Conservation (phyloP, 2,113 vertebrate species). For the Alexandromys fortis region DNA sequence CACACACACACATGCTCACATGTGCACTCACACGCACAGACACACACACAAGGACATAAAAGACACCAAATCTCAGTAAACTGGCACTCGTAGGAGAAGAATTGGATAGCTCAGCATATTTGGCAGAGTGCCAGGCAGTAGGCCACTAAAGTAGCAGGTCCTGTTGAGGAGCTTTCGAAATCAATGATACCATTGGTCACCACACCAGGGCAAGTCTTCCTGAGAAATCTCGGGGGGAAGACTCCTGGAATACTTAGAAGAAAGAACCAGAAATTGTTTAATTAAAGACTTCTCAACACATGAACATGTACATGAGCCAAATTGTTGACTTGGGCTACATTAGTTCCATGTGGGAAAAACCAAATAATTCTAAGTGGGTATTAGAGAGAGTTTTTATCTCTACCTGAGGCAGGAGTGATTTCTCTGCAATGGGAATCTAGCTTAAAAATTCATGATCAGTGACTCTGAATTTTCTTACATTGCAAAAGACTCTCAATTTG, state of each 20-base stretch:
- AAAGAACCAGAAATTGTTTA: not conserved
- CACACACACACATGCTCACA: no score
- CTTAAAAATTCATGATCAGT: not conserved
- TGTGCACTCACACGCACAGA: not conserved
- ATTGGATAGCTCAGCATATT: not conserved
- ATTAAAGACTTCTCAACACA: not conserved
- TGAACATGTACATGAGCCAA: not conserved
- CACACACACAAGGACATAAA: not conserved
- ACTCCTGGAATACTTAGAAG: not conserved
- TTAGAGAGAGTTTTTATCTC: not conserved
- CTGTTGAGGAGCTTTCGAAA: not conserved
- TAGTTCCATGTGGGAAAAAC: not conserved
- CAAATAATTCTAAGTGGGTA: not conserved
- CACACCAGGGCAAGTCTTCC: not conserved
- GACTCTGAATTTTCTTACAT: not conserved
- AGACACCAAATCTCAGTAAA: not conserved
- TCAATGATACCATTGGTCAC: not conserved
- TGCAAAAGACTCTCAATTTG: not conserved
- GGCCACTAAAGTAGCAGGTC: not conserved
- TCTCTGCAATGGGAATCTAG: constrained; percentile 13
- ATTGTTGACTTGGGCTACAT: not conserved
- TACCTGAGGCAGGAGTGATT: not conserved
- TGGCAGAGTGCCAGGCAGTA: not conserved
- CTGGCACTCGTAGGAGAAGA: not conserved
- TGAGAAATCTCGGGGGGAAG: constrained; percentile 7